These are phyloP conservation scores for Brachyopa scutellaris DNA, from an alignment of 2,888 invertebrate species.

Conservation along the genomic window DNA sequence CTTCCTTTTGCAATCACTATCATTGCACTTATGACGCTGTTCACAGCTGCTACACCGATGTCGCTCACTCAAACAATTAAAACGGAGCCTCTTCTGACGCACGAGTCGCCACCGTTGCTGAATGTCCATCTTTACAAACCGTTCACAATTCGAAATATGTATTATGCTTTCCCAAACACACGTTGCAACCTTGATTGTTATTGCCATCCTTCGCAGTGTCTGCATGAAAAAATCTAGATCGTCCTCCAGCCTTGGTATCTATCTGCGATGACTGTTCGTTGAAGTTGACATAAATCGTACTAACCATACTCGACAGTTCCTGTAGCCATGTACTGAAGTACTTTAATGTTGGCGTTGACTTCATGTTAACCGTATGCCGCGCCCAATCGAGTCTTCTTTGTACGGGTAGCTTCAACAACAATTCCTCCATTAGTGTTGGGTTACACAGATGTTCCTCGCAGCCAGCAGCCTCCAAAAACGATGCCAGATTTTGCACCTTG, in stretches of 20 bases:
- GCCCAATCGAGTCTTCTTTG: constrained; percentile 48
- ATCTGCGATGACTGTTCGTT: background rate
- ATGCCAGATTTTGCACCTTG: constrained; percentile 55
- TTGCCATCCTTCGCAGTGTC: background rate
- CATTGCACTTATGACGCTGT: constrained; percentile 3
- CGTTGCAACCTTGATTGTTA: background rate
- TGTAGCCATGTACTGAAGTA: constrained; percentile 48
- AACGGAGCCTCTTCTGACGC: constrained; percentile 22
- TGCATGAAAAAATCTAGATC: constrained; percentile 3
- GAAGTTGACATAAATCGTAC: background rate
- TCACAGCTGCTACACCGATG: constrained; percentile 35
- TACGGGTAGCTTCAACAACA: constrained; percentile 44
- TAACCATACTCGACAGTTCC: constrained; percentile 7
- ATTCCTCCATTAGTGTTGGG: constrained; percentile 51
- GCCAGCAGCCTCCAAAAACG: constrained; percentile 42
- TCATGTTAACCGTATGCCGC: constrained; percentile 3
- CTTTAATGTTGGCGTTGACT: constrained; percentile 15
- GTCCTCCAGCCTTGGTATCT: background rate
- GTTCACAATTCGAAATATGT: background rate
- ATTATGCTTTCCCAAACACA: background rate
- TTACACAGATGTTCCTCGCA: constrained; percentile 51
- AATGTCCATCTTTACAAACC: background rate
- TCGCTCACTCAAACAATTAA: constrained; percentile 21
- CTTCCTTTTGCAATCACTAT: background rate
- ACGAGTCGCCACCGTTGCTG: constrained; percentile 25